Percentiles rank a stretch among this genome's conserved stretches.
phyloP scores from a whole-genome alignment of 2,113 vertebrate genomes.

The Taxidea taxus region DNA sequence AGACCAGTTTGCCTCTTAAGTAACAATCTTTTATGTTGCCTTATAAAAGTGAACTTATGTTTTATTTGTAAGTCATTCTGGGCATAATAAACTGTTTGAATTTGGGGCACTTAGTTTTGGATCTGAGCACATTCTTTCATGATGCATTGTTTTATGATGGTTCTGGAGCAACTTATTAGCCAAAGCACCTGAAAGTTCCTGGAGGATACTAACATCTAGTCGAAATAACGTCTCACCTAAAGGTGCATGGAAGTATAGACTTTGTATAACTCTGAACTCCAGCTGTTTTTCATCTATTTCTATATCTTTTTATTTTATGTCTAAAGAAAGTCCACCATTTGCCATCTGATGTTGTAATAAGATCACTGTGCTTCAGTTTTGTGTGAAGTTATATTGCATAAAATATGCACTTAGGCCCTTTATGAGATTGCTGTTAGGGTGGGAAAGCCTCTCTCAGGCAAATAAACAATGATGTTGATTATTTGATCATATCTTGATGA shows the following conservation, averaged over 20 bases:
- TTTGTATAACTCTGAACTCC: neutral
- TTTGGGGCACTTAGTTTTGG: slow-evolving; percentile 68
- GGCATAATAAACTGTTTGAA: slow-evolving; percentile 79
- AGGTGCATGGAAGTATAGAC: slow-evolving; percentile 48
- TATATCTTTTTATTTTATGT: slow-evolving; percentile 40
- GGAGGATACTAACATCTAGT: slow-evolving; percentile 48
- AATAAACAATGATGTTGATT: slow-evolving; percentile 13
- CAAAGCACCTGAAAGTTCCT: slow-evolving; percentile 57
- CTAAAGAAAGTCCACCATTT: neutral
- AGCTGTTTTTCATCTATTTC: slow-evolving; percentile 60
- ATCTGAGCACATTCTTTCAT: slow-evolving; percentile 57
- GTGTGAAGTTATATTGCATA: neutral
- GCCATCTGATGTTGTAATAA: neutral
- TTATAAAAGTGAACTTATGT: slow-evolving; percentile 79
- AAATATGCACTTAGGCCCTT: neutral
- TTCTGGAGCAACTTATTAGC: slow-evolving; percentile 73
- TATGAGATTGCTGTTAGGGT: neutral
- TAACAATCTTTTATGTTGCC: slow-evolving; percentile 76
- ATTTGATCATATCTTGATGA: neutral
- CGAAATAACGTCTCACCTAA: slow-evolving; percentile 57
- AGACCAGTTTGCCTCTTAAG: slow-evolving; percentile 80
- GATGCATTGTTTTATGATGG: slow-evolving; percentile 69
- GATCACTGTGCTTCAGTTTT: slow-evolving; percentile 25
- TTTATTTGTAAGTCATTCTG: slow-evolving; percentile 79
- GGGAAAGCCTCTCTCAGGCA: neutral